Base-by-base conservation (phyloP, 1,140 invertebrate species). In the Spodoptera litura region DNA sequence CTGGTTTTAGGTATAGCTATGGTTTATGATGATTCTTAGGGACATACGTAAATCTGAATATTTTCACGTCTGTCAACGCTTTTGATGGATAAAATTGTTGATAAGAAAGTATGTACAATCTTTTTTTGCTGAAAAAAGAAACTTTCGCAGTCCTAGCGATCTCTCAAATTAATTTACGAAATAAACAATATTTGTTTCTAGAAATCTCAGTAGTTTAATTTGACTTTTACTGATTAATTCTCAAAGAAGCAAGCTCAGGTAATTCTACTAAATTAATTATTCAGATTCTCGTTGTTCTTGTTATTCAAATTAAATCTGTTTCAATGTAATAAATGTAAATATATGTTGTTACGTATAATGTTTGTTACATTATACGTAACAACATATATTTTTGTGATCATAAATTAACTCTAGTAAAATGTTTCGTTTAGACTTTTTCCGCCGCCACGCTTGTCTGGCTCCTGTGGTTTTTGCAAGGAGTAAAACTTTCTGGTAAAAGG, bases 381-480 rank as follows among this genome's bases (percentile, higher is more conserved):
- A 66, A 20, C 15, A 38, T n/a, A n/a, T n/a, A 20, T 66, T 66
- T 64, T 66, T 66, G 38, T 66, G 62, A 10, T 49, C 12, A 49
- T 66, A 66, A 66, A 66, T 66, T 66, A 66, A 49, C 62, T 66
- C 11, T 66, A 66, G 49, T 49, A 66, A 66, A 66, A 49, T 66
- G 62, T 66, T 66, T 66, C 62, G 62, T 38, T 66, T 66, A 66
- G 62, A 15, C 38, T 66, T 66, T 66, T 66, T 66, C 62, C 62
- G 62, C n/a, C 15, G 62, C n/a, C 62, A 49, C 38, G 62, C 62
- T 66, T 66, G 62, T 66, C 62, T 66, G 62, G 62, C n/a, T 66
- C 38, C 49, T 66, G 62, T 66, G 62, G 62, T 66, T 66, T 66
- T 66, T 66, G 38, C 62, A 66, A 66, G 15, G 20, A 66, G 62